These are phyloP conservation scores for Acrobasis consociella DNA, from an alignment of 2,888 invertebrate species.

Conservation along the genomic window DNA sequence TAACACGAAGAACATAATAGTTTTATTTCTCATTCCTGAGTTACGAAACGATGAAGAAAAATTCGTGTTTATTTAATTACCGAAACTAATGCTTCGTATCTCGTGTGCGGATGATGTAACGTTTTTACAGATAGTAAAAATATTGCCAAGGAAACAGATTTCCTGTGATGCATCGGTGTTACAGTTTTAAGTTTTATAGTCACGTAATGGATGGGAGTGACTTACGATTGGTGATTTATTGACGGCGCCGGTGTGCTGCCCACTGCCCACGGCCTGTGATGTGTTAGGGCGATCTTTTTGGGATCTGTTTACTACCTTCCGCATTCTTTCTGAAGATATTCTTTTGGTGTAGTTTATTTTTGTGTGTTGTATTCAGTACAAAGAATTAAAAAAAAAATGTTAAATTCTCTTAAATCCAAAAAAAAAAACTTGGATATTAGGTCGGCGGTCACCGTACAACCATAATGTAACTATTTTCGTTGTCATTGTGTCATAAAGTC, in stretches of 20 bases:
- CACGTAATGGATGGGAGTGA: slow-evolving; percentile 8
- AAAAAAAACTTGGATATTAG: too few relatives aligned
- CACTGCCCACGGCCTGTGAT: slow-evolving; percentile 38
- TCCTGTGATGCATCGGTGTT: slow-evolving; percentile 40
- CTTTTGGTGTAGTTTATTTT: slow-evolving; percentile 64
- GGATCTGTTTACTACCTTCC: slow-evolving; percentile 69
- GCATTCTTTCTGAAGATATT: slow-evolving; percentile 58
- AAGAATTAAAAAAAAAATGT: slow-evolving; percentile 30
- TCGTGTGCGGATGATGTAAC: slow-evolving; percentile 26
- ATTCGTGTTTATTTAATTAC: slow-evolving; percentile 36
- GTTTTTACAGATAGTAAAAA: slow-evolving; percentile 28
- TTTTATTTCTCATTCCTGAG: slow-evolving; percentile 15
- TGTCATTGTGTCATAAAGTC: too few relatives aligned
- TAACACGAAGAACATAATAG: slow-evolving; percentile 49
- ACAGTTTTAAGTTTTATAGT: slow-evolving; percentile 10
- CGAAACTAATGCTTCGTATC: slow-evolving; percentile 38
- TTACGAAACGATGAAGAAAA: slow-evolving; percentile 25
- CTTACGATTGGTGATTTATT: slow-evolving; percentile 33
- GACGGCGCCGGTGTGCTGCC: slow-evolving; percentile 37
- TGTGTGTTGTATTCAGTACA: slow-evolving; percentile 53
- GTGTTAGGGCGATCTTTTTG: slow-evolving; percentile 43
- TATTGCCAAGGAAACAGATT: slow-evolving; percentile 46
- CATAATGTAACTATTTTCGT: too few relatives aligned
- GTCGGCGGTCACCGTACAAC: too few relatives aligned
- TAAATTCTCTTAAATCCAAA: too few relatives aligned